Base-by-base conservation (phyloP, 2,797 vertebrate genomes). In the Macropodus opercularis region DNA sequence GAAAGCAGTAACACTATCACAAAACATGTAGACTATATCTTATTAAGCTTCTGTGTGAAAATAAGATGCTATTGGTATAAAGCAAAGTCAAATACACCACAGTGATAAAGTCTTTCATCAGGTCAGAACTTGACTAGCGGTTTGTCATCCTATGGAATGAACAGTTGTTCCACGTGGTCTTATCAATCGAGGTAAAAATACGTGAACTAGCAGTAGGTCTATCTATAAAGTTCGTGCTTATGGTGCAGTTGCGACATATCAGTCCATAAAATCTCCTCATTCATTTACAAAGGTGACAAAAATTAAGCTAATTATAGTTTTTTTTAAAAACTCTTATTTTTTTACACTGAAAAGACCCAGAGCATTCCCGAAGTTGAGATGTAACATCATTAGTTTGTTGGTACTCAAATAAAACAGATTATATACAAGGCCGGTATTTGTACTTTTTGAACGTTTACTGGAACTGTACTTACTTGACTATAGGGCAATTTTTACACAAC, bases 261-360 rank as follows among this genome's bases (percentile, higher is more conserved):
- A 48, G 18, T 57, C n/a, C 35, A 21, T 12, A 52, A 64, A 46
- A 27, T 52, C 44, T 29, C 21, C 35, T 70, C 52, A 56, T 59
- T 58, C 17, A 40, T 67, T 54, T 55, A 44, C 47, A 67, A 54
- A 49, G 56, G 50, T 48, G 49, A 50, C 10, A 24, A 40, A 18
- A 47, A 46, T 38, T 57, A 64, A 42, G 32, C 41, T 18, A 69
- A 63, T 55, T 60, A 56, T 34, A 34, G 18, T 10, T 59, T 50
- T 21, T n/a, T n/a, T n/a, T n/a, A n/a, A n/a, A n/a, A n/a, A n/a
- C n/a, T n/a, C n/a, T n/a, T n/a, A n/a, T n/a, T n/a, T n/a, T n/a
- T n/a, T n/a, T 43, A 29, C 40, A n/a, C 32, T 43, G 39, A 61
- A 42, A 49, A n/a, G 36, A 32, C 22, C 49, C 21, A 54, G 24